Evolutionary conservation across 2,797 vertebrate species (phyloP).

Genomic region (Gymnodraco acuticeps): DNA sequence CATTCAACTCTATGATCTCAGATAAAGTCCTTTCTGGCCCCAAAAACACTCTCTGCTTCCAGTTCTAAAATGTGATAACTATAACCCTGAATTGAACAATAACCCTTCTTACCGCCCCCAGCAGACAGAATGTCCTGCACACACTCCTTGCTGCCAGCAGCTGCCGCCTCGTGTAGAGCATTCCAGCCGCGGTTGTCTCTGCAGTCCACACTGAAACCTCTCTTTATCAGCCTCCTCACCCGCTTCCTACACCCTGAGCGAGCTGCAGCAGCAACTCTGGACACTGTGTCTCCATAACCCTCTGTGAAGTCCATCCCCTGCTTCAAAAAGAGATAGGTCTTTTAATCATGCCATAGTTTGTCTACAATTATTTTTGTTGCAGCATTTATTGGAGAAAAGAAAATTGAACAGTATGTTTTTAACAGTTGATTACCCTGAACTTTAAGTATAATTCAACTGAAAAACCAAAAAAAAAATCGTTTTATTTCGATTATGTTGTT

Average conservation of each 20-base stretch:
- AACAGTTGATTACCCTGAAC: too few species aligned
- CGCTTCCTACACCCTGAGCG: slow-evolving; percentile 82
- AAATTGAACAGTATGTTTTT: too few species aligned
- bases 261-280: slow-evolving; percentile 88
- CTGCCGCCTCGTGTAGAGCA: slow-evolving; percentile 93
- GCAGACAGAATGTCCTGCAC: slow-evolving; percentile 84
- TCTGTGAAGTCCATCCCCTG: slow-evolving; percentile 92
- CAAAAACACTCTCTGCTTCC: neutral
- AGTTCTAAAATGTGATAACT: neutral
- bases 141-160: slow-evolving; percentile 85
- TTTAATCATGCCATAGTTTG: neutral
- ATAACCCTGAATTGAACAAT: too few species aligned
- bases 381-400: too few species aligned
- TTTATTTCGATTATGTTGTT: too few species aligned
- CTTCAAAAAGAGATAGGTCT: neutral
- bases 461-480: too few species aligned
- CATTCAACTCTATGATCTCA: too few species aligned
- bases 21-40: too few species aligned
- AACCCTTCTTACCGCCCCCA: slow-evolving; percentile 79
- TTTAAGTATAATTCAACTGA: too few species aligned
- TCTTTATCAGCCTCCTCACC: slow-evolving; percentile 86
- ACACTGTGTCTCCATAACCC: slow-evolving; percentile 90
- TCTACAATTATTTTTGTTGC: too few species aligned
- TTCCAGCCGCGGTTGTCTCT: slow-evolving; percentile 95
- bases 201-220: slow-evolving; percentile 86